Evolutionary conservation across 2,888 invertebrate genomes (phyloP), one percentile per base, ranked within the genome.

Genomic region (Neoascia interrupta): DNA sequence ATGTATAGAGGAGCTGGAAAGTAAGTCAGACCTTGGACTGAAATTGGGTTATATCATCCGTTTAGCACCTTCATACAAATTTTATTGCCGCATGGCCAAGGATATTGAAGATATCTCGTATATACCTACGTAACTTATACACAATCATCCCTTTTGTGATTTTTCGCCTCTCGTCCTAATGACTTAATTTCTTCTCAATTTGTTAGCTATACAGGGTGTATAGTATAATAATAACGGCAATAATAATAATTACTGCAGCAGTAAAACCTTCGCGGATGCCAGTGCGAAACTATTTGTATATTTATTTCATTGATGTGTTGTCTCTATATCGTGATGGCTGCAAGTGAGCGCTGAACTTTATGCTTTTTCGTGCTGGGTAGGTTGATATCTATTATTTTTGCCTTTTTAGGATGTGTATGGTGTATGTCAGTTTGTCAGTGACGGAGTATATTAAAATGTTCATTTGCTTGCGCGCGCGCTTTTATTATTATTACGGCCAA

Each of bases 61-160:
- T 79, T 73, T 79, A 79, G 79, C 79, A 79, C 79, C 79, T 79
- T 68, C 79, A 61, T 68, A 79, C 79, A 68, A 37, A 56, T 73
- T 79, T 79, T 79, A 79, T 68, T 66, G 41, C 66, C 41, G 53
- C 23, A 53, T 56, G 16, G 26, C 23, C 18, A 75, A 75, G 69
- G 74, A 75, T 43, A 68, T 18, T 26, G 8, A 8, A n/a, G 10
- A n/a, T 31, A 31, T n/a, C 31, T 31, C 34, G 28, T 19, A 19
- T 6, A 18, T 21, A 53, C 47, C 23, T 23, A 53, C n/a, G 26
- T 31, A 63, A 49, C 31, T 31, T 8, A 37, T 28, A 45, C 13
- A 13, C 16, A 11, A 13, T 2, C 49, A 54, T 74, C 68, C 53
- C 28, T 72, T 61, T 54, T 31, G 47, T 43, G 21, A 66, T 72